Base-by-base conservation (phyloP, 1,140 invertebrate species). In the Paralvinella palmiformis region DNA sequence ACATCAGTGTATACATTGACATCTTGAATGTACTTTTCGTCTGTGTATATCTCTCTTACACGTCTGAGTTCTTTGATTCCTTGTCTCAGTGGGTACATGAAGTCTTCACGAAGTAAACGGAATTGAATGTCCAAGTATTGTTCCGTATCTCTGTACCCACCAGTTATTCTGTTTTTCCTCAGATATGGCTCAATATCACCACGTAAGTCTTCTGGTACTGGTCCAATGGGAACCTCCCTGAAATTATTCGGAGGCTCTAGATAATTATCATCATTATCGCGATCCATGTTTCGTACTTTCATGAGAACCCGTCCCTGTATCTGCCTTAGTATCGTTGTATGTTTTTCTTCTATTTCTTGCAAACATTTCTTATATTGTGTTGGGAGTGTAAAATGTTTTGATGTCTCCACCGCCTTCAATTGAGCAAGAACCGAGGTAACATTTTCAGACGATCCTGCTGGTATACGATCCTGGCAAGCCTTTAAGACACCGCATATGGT, bases 41-140 rank as follows among this genome's bases (percentile, higher is more conserved):
- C 7, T 22, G 29, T 50, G n/a, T 52, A 52, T 22, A 22, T 29
- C 5, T 71, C 50, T 13, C 31, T 45, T 33, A 71, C 79, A 27
- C 73, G 36, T 13, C 1, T 36, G 48, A 31, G 35, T 13, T 57
- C 55, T 31, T 32, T 44, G 36, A 81, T 67, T 20, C 80, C 77
- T 10, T 70, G 58, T 64, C 77, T 60, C 17, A 81, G 32, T 48
- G 78, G 71, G 7, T 36, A 29, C 13, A 77, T 52, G 53, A 77
- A 75, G 66, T 91, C 89, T 79, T 91, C 88, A 4, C 87, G 73
- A 27, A 91, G 73, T 10, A 90, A 74, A 20, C 87, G 77, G 71
- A 89, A 89, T 65, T 91, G 89, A 1, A 86, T 82, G 69, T 89
- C 87, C 5, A 92, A 74, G 71, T 92, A 91, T 67, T 89, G 84